phyloP scores from a whole-genome alignment of 2,888 invertebrate species.

The Ophion costatus region DNA sequence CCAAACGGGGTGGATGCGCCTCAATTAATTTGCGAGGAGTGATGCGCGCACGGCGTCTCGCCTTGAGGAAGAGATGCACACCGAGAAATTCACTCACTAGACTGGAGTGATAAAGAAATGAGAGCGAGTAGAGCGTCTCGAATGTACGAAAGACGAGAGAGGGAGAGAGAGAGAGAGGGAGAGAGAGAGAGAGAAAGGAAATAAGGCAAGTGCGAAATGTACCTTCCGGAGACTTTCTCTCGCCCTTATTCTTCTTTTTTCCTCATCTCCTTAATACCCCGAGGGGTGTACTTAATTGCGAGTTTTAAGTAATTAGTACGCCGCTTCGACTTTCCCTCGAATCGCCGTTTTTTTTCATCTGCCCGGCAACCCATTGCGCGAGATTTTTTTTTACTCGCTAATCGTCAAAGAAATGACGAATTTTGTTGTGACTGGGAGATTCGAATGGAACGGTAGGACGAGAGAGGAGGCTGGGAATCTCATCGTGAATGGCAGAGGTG shows the following conservation, averaged over 20 bases:
- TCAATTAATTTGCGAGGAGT: slow-evolving; percentile 76
- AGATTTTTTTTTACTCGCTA: not conserved
- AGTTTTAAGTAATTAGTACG: slow-evolving; percentile 78
- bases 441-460: too few relatives aligned
- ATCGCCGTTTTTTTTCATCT: not conserved
- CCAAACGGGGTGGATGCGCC: slow-evolving; percentile 72
- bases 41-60: slow-evolving; percentile 61
- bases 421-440: too few relatives aligned
- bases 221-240: slow-evolving; percentile 75
- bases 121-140: slow-evolving; percentile 51
- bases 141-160: slow-evolving; percentile 59
- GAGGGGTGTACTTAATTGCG: slow-evolving; percentile 76
- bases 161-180: too few relatives aligned
- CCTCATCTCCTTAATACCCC: slow-evolving; percentile 43
- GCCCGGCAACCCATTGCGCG: not conserved
- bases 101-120: slow-evolving; percentile 12
- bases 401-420: too few relatives aligned
- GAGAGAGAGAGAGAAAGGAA: slow-evolving; percentile 61
- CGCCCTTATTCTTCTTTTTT: slow-evolving; percentile 60
- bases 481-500: not conserved
- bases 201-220: slow-evolving; percentile 77
- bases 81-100: slow-evolving; percentile 54
- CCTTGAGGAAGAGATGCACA: slow-evolving; percentile 41
- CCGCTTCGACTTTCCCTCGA: slow-evolving; percentile 22
- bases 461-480: not conserved